A percentile compares a stretch with the other conserved stretches of the same genome.
Conservation (phyloP, 30 jellyfish, hydroid and myxozoan genomes). For the Cassiopea andromeda region DNA sequence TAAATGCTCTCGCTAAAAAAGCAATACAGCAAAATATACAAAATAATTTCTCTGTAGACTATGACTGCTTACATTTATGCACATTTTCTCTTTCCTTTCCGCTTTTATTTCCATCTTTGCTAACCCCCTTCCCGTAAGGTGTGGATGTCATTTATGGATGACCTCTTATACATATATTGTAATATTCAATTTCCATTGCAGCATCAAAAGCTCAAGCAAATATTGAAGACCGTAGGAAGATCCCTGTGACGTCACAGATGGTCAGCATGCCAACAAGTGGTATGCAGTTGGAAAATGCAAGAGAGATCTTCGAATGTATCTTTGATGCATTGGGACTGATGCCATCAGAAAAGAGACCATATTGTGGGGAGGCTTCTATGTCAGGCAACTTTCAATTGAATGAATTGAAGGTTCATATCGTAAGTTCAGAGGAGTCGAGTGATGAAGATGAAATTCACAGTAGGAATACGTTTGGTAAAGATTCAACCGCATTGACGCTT, state of each 20-base stretch:
- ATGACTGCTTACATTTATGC: too few species aligned
- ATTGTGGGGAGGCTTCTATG: conserved; percentile 5
- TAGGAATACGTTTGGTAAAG: conserved; percentile 16
- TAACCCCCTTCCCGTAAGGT: too few species aligned
- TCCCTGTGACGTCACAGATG: conserved; percentile 80
- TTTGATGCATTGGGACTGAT: conserved; percentile 74
- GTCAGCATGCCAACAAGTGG: conserved; percentile 99
- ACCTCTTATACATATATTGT: too few species aligned
- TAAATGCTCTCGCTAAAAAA: too few species aligned
- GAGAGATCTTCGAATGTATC: conserved; percentile 76
- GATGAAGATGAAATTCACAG: conserved; percentile 37
- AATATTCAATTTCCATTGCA: neutral
- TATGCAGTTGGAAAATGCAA: conserved; percentile 93
- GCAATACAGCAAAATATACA: too few species aligned
- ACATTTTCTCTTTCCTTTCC: too few species aligned
- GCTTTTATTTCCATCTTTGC: too few species aligned
- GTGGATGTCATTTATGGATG: too few species aligned
- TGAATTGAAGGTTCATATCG: conserved; percentile 39
- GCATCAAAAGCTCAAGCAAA: conserved; percentile 21
- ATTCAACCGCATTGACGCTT: conserved; percentile 45
- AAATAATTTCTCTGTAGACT: too few species aligned
- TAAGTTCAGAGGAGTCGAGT: conserved; percentile 51
- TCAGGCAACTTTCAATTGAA: conserved; percentile 22
- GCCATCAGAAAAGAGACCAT: conserved; percentile 15
- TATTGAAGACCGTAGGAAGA: conserved; percentile 37